Conservation (phyloP, 2,888 invertebrate species). For the Drosophila meridionalis region DNA sequence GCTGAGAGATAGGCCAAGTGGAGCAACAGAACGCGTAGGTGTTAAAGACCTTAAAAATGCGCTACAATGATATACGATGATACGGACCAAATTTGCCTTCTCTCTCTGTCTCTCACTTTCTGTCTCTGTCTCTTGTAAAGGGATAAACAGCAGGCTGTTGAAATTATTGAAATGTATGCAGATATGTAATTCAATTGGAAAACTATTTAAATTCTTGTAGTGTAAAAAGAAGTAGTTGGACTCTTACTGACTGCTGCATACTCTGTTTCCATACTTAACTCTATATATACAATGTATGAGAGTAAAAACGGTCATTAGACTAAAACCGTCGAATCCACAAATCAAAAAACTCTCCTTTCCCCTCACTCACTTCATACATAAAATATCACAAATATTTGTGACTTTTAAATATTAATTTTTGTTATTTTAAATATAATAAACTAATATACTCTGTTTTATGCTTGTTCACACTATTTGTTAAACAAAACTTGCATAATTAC, state of each 20-base stretch:
- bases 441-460: not conserved
- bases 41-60: conserved; percentile 73
- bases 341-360: not conserved
- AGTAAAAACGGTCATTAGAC: too few relatives aligned
- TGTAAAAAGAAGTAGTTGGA: not conserved
- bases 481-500: not conserved
- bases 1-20: conserved; percentile 23
- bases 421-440: not conserved
- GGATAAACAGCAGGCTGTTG: not conserved
- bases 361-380: too few relatives aligned
- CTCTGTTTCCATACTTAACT: not conserved
- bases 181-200: not conserved
- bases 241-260: not conserved
- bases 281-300: too few relatives aligned
- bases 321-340: not conserved
- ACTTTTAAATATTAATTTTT: too few relatives aligned
- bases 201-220: not conserved
- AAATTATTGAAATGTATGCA: not conserved
- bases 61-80: conserved; percentile 59
- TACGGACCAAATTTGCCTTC: not conserved
- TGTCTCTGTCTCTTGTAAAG: not conserved
- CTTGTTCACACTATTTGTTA: not conserved
- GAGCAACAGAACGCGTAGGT: conserved; percentile 54
- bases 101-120: not conserved
- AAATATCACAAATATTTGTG: too few relatives aligned